Conservation (phyloP, 2,888 invertebrate genomes). For the Meganola albula region DNA sequence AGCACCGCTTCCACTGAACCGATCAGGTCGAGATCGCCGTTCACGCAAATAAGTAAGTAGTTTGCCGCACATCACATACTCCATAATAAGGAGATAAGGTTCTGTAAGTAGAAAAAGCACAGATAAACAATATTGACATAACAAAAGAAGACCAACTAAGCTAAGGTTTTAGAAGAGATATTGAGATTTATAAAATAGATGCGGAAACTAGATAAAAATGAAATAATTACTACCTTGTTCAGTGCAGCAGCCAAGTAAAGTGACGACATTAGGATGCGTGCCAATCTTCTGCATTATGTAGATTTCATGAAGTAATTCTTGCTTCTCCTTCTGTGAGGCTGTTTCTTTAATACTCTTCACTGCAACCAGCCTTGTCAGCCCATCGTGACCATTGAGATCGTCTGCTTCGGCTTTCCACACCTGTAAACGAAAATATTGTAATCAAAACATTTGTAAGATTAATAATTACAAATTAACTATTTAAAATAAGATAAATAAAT, state of each 20-base stretch:
- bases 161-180: neutral
- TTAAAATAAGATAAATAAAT: no score
- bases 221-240: slow-evolving; percentile 81
- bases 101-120: slow-evolving; percentile 77
- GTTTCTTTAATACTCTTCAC: slow-evolving; percentile 90
- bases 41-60: slow-evolving; percentile 85
- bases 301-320: slow-evolving; percentile 84
- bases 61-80: slow-evolving; percentile 91
- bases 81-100: slow-evolving; percentile 89
- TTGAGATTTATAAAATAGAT: neutral
- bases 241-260: slow-evolving; percentile 88
- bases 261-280: slow-evolving; percentile 89
- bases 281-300: slow-evolving; percentile 90
- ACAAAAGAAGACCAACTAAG: neutral
- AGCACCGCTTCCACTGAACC: slow-evolving; percentile 81
- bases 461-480: no score
- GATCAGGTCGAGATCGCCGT: slow-evolving; percentile 72
- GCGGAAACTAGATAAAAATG: no score
- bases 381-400: slow-evolving; percentile 85
- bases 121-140: no score
- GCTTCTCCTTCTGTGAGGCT: slow-evolving; percentile 86
- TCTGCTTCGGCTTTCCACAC: slow-evolving; percentile 93
- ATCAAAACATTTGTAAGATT: no score
- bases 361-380: slow-evolving; percentile 88
- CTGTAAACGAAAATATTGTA: no score